Conservation (phyloP, 2,888 invertebrate species). For the Gymnocheta viridis region DNA sequence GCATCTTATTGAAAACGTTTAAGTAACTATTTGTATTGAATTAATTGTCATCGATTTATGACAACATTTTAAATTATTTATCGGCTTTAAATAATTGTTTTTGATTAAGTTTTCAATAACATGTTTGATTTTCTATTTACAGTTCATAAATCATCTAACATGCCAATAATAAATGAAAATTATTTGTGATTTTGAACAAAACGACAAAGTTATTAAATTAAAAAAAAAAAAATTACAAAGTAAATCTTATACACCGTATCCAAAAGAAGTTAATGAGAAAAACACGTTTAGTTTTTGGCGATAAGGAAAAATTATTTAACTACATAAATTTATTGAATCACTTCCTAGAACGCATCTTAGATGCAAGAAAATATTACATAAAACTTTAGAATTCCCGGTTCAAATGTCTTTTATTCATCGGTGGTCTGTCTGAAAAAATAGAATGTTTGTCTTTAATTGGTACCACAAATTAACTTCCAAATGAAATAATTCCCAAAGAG, state of each 20-base stretch:
- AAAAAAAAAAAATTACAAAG: background rate
- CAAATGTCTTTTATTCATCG: no score
- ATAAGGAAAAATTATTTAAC: background rate
- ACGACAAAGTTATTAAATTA: background rate
- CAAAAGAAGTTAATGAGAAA: background rate
- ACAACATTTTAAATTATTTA: constrained; percentile 28
- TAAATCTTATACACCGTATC: constrained; percentile 1
- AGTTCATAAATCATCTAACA: constrained; percentile 61
- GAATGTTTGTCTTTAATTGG: no score
- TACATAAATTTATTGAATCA: no score
- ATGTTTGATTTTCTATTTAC: constrained; percentile 39
- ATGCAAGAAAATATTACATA: no score
- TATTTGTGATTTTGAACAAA: background rate
- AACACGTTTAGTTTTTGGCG: no score
- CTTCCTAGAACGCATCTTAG: no score
- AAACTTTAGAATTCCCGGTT: no score
- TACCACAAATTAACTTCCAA: no score
- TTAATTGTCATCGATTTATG: constrained; percentile 25
- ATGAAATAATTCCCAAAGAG: no score
- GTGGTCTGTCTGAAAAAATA: no score
- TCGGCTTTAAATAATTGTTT: constrained; percentile 45
- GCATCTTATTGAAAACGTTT: background rate
- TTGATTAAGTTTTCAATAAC: constrained; percentile 48
- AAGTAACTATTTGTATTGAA: background rate
- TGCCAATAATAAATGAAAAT: constrained; percentile 24